Evolutionary conservation across 1,140 invertebrate species (phyloP), one percentile per base, ranked within the genome.

Genomic region (Telenomus remus): DNA sequence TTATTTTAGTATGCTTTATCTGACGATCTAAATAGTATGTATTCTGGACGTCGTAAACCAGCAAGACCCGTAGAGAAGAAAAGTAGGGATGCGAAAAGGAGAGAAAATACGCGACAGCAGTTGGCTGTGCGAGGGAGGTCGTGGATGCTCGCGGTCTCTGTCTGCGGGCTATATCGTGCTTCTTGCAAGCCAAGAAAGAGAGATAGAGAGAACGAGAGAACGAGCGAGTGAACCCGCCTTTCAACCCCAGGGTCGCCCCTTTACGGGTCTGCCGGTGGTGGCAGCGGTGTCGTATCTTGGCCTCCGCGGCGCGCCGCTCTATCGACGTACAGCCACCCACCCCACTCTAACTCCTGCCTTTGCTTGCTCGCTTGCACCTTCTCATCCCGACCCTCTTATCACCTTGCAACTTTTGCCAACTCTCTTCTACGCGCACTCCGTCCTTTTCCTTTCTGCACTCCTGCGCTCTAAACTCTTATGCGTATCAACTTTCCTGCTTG

Each of bases 221-320:
- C 72, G 80, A 79, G 69, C 50, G 47, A 69, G 44, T 59, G 46
- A 68, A 50, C 70, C 70, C 60, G 65, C 74, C 74, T 66, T 76
- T 72, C 78, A 84, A 82, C 81, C 84, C 82, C 85, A 72, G 78
- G 80, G 76, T 79, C 81, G 80, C 85, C 85, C 82, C 86, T 85
- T 87, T 84, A 86, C 84, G 82, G 86, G 81, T 86, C 84, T 84
- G 82, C 84, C 81, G 80, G 85, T 78, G 85, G 85, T 86, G 81
- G 86, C 85, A 71, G 87, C 81, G 85, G 87, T 87, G 87, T 87
- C 85, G 87, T 87, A 86, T 87, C 87, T 88, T 87, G 86, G 86
- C 85, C 86, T 87, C 86, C 83, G 86, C 80, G 86, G 86, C 86
- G 85, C 86, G 86, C 86, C 86, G 86, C 86, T 88, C 86, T 88